These are phyloP conservation scores for Rhincodon typus DNA, from an alignment of 2,797 vertebrate species.

Conservation along the genomic window DNA sequence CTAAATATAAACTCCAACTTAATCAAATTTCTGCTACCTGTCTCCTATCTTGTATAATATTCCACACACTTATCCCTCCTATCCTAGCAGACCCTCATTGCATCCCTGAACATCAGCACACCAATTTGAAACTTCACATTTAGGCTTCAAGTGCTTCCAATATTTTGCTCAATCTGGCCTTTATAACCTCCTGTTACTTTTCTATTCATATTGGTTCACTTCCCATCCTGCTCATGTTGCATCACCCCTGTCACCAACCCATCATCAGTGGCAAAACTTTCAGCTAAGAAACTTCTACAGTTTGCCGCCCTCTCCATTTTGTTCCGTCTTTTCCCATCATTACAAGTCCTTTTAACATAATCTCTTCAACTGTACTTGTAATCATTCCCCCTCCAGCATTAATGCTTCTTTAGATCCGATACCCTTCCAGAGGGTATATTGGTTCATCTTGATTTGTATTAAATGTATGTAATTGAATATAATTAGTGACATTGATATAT, in stretches of 20 bases:
- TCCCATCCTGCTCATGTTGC: neutral
- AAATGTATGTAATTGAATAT: neutral
- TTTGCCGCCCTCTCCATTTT: neutral
- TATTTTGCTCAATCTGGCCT: neutral
- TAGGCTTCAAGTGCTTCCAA: neutral
- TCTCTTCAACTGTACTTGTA: neutral
- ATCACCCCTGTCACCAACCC: neutral
- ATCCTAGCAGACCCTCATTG: neutral
- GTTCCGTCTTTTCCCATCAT: neutral
- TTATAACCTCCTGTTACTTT: neutral
- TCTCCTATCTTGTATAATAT: neutral
- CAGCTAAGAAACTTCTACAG: neutral
- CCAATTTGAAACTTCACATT: neutral
- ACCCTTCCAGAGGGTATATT: neutral
- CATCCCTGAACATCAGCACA: neutral
- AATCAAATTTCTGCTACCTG: neutral
- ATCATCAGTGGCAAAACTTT: neutral
- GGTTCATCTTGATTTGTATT: neutral
- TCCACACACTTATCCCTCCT: neutral
- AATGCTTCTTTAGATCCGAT: neutral
- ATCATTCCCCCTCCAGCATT: neutral
- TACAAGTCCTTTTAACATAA: neutral
- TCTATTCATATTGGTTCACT: neutral
- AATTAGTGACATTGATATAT: neutral
- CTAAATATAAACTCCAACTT: neutral